Percentiles rank a stretch among this genome's conserved stretches.
Evolutionary conservation across 2,797 vertebrate species (phyloP).

Genomic region (Enoplosus armatus): DNA sequence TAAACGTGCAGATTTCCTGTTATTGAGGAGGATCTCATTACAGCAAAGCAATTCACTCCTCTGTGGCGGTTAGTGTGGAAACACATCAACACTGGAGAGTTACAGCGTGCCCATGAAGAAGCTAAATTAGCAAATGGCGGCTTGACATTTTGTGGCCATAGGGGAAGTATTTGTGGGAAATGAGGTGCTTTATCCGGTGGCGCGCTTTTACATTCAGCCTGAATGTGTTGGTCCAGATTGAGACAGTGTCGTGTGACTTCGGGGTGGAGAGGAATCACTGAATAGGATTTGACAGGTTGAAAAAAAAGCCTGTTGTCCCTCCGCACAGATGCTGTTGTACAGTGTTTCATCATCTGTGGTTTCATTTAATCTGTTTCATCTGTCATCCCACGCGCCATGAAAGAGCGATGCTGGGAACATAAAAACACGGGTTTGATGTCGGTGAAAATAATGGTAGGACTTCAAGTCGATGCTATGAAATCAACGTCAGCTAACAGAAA

Average conservation of each 20-base stretch:
- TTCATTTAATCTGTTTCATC: conserved; percentile 51
- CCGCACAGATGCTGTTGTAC: conserved; percentile 24
- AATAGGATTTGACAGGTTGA: conserved; percentile 47
- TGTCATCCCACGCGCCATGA: conserved; percentile 23
- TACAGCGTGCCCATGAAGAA: conserved; percentile 27
- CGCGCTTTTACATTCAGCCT: conserved; percentile 29
- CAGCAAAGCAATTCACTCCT: conserved; percentile 49
- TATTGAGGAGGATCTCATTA: conserved; percentile 54
- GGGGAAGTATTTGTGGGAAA: conserved; percentile 49
- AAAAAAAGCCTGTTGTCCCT: conserved; percentile 49
- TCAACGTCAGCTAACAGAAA: background rate
- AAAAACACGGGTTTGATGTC: conserved; percentile 25
- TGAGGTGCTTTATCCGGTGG: conserved; percentile 37
- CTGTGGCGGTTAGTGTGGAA: conserved; percentile 30
- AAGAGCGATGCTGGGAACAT: conserved; percentile 14
- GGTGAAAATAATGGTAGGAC: conserved; percentile 17
- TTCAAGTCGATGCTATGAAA: conserved; percentile 1
- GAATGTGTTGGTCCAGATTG: conserved; percentile 34
- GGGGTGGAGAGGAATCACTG: conserved; percentile 15
- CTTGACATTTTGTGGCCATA: conserved; percentile 53
- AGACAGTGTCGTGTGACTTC: conserved; percentile 15
- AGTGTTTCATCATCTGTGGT: conserved; percentile 56
- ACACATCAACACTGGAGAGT: conserved; percentile 19
- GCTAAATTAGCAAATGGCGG: conserved; percentile 41
- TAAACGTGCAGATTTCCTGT: conserved; percentile 53